Percentiles rank a stretch among this genome's conserved stretches.
Conservation (phyloP, 2,113 vertebrate genomes). For the Prionailurus bengalensis region DNA sequence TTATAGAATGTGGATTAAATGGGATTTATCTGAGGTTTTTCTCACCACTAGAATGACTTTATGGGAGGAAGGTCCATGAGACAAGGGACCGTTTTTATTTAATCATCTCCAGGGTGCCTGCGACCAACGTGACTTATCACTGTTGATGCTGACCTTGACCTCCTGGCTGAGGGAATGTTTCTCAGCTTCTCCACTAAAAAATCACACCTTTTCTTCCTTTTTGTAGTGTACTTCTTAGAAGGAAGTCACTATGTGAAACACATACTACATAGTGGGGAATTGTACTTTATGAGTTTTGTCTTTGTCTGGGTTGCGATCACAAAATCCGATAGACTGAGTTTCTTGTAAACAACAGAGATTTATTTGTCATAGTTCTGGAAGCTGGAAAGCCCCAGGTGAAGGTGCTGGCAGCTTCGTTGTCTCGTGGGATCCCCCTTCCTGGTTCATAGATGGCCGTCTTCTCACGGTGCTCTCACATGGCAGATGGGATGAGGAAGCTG, state of each 20-base stretch:
- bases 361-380: not conserved
- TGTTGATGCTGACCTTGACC: not conserved
- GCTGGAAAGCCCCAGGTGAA: not conserved
- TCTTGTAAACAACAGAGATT: not conserved
- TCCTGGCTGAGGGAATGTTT: not conserved
- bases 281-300: not conserved
- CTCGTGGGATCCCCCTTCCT: not conserved
- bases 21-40: not conserved
- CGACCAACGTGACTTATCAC: not conserved
- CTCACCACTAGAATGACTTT: not conserved
- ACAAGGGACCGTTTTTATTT: not conserved
- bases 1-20: not conserved
- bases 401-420: fast-evolving
- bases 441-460: too few species aligned
- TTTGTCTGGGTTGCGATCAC: not conserved
- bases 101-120: fast-evolving
- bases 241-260: not conserved
- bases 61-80: not conserved
- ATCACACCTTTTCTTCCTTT: not conserved
- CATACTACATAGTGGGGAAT: not conserved
- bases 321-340: not conserved
- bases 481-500: not conserved
- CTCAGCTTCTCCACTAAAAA: not conserved
- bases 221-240: fast-evolving
- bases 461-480: not conserved